A percentile compares a stretch with the other conserved stretches of the same genome.
Evolutionary conservation across 2,888 invertebrate species (phyloP).

Genomic region (Glaucopsyche alexis): DNA sequence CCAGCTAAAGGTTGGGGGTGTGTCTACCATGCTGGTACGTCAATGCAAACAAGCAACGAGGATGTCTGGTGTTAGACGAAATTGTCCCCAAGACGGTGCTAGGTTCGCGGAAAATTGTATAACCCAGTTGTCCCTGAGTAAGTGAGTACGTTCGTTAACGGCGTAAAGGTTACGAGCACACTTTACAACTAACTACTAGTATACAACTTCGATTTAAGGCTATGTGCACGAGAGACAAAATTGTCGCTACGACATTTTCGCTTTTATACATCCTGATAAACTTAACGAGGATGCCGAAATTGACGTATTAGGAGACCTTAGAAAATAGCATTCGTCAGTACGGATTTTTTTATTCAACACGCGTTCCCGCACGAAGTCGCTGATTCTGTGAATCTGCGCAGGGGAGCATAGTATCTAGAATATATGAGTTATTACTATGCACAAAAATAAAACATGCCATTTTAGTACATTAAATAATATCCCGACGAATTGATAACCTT

Average conservation of each 20-base stretch:
- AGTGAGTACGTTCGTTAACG: not conserved
- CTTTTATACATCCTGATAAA: not conserved
- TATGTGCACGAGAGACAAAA: not conserved
- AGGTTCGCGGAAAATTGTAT: slow-evolving; percentile 72
- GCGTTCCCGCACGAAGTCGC: too few relatives aligned
- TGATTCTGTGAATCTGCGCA: too few relatives aligned
- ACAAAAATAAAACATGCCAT: too few relatives aligned
- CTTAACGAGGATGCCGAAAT: not conserved
- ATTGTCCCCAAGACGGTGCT: slow-evolving; percentile 74
- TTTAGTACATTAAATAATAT: too few relatives aligned
- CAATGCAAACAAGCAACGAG: not conserved
- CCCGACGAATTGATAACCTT: too few relatives aligned
- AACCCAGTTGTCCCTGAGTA: slow-evolving; percentile 54
- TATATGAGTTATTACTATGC: too few relatives aligned
- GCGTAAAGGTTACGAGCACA: not conserved
- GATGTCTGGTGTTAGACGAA: slow-evolving; percentile 51
- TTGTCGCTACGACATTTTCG: not conserved
- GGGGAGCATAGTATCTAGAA: too few relatives aligned
- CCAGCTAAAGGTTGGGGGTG: too few relatives aligned
- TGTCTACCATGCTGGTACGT: not conserved
- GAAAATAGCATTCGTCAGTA: not conserved
- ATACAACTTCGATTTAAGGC: not conserved
- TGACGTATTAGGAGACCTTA: too few relatives aligned
- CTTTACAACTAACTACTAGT: not conserved
- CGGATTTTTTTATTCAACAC: not conserved